phyloP scores from a whole-genome alignment of 2,888 invertebrate species.

The Melieria picta region DNA sequence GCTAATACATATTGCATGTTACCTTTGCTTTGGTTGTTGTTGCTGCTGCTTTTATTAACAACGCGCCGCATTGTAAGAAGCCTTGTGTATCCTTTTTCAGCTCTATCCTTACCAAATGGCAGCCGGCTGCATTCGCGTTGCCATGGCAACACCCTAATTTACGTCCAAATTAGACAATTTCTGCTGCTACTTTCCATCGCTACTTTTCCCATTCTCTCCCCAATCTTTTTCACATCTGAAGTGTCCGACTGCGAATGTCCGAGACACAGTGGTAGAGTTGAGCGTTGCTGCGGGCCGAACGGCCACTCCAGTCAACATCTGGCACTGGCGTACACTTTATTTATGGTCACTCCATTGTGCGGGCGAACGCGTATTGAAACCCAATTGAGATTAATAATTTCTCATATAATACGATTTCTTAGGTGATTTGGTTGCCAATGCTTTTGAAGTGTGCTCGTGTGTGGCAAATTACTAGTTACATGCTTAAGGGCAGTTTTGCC shows the following conservation, averaged over 20 bases:
- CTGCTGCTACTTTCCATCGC: no score
- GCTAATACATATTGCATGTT: neutral
- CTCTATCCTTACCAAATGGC: slow-evolving; percentile 1
- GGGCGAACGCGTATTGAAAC: slow-evolving; percentile 6
- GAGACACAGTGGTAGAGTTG: no score
- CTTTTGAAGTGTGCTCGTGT: no score
- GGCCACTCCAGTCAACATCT: slow-evolving; percentile 9
- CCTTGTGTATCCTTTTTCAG: neutral
- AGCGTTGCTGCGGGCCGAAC: no score
- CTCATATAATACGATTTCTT: neutral
- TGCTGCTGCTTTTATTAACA: neutral
- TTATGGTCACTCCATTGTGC: slow-evolving; percentile 42
- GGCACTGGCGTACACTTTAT: slow-evolving; percentile 45
- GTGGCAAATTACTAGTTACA: no score
- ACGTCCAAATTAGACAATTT: slow-evolving; percentile 38
- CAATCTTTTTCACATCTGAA: no score
- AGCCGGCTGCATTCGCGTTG: slow-evolving; percentile 34
- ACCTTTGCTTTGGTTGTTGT: neutral
- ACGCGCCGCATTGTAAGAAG: neutral
- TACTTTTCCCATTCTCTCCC: no score
- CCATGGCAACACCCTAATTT: slow-evolving; percentile 54
- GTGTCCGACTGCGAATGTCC: no score
- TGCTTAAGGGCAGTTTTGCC: no score
- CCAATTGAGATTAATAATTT: slow-evolving; percentile 30
- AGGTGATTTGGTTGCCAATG: no score